phyloP scores from a whole-genome alignment of 2,113 vertebrate species.

The Pan troglodytes region NHGRI_mPanTro3-v2.1_pri NC_072403.2:19080001-19080500 shows the following conservation, averaged over 20 bases:
- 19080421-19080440: background rate
- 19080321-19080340: background rate
- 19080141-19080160: background rate
- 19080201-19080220: background rate
- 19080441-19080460: background rate
- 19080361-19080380: background rate
- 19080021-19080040: background rate
- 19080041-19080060: background rate
- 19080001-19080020: background rate
- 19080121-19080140: background rate
- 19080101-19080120: background rate
- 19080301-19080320: background rate
- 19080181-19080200: background rate
- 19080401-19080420: background rate
- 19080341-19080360: background rate
- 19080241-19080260: constrained; percentile 19
- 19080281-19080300: background rate
- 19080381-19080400: too few relatives aligned
- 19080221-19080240: background rate
- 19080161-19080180: background rate
- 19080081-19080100: background rate
- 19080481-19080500: background rate
- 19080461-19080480: background rate
- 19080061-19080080: background rate
- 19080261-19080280: background rate